These are phyloP conservation scores for Diachrysia chrysitis DNA, from an alignment of 2,888 invertebrate species.

Conservation along the genomic window DNA sequence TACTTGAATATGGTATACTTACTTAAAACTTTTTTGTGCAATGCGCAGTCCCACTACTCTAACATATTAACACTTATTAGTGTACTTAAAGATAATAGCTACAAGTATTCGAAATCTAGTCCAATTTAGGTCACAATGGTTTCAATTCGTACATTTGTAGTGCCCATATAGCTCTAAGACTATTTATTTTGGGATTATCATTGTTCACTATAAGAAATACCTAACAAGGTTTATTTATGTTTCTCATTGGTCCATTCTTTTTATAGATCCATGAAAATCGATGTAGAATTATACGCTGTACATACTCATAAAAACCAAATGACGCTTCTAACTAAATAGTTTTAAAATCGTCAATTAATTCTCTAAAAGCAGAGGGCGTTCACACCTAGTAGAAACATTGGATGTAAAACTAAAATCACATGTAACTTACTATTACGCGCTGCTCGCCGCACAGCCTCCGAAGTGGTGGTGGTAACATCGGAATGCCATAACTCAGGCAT, in stretches of 20 bases:
- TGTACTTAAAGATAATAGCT: neutral
- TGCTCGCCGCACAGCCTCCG: constrained; percentile 79
- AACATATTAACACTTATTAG: neutral
- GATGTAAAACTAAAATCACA: constrained; percentile 78
- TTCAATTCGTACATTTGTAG: constrained; percentile 9
- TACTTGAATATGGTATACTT: neutral
- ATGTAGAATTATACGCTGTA: neutral
- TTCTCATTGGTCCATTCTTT: constrained; percentile 13
- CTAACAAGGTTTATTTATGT: constrained; percentile 31
- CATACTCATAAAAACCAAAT: constrained; percentile 12
- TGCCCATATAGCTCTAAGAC: constrained; percentile 18
- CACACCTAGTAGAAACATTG: constrained; percentile 75
- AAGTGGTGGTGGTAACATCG: constrained; percentile 84
- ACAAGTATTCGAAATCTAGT: constrained; percentile 12
- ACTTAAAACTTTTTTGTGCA: neutral
- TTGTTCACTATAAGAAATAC: constrained; percentile 27
- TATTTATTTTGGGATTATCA: constrained; percentile 26
- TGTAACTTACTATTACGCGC: constrained; percentile 76
- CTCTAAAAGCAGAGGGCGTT: constrained; percentile 75
- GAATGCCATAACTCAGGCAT: constrained; percentile 88
- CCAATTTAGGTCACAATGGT: constrained; percentile 30
- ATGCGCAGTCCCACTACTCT: neutral
- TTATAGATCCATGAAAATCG: neutral
- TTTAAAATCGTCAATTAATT: constrained; percentile 68
- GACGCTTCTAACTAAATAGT: constrained; percentile 29